Evolutionary conservation across 92 coral and sea anemone genomes (phyloP), one percentile per base, ranked within the genome.

Genomic region (Metridium senile): DNA sequence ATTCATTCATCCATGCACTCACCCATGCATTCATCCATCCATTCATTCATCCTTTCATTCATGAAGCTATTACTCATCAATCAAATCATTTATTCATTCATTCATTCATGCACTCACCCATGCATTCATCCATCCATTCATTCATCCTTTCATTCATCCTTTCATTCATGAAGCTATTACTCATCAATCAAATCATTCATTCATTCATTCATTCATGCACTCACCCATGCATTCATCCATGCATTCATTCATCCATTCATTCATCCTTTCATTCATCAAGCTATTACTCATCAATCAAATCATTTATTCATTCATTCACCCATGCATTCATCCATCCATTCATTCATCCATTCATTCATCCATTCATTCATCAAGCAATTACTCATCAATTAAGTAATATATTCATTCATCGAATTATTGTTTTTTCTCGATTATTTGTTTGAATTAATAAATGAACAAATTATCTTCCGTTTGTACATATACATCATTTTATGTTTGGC

Each of bases 231-330:
- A 54, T 54, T 21, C 25, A 54, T 54, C 23, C 61, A 21, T 54
- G 2, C 61, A 54, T 54, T 21, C 61, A 54, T 54, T 21, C 61
- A 54, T 54, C 23, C 61, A 54, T 54, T 54, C 25, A 54, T 54
- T 54, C 61, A 54, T 54, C 23, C 61, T 4, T 54, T n/a, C n/a
- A n/a, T 20, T 54, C 61, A 54, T 20, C 61, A 16, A 9, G 4
- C 61, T 20, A 10, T 54, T 10, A 9, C 17, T 54, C 61, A 54
- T 54, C 23, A 2, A 54, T 54, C 23, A 2, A 54, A 3, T 21
- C 61, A 54, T 54, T 9, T 20, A 54, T 54, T 54, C 61, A 54
- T 54, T 19, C 23, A 16, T 54, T 20, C n/a, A 54, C 4, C 61
- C 61, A 54, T 9, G 6, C 13, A 10, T 54, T 54, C 13, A 54